Percentiles rank a stretch among this genome's conserved stretches.
phyloP scores from a whole-genome alignment of 2,888 invertebrate species.

The Eupithecia dodoneata region DNA sequence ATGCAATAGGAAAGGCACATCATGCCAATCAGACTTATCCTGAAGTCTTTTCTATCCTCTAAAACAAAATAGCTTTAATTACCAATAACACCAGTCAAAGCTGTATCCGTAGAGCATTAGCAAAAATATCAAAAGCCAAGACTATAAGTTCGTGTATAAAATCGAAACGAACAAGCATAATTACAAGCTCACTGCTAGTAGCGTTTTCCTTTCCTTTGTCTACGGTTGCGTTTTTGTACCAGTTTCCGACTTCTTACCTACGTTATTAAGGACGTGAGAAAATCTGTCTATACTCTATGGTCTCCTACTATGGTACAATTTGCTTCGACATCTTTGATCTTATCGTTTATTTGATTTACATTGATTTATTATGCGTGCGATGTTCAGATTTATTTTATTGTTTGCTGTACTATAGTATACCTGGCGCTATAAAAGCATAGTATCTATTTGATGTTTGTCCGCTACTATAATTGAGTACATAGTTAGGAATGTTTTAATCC shows the following conservation, averaged over 20 bases:
- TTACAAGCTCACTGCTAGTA: slow-evolving; percentile 56
- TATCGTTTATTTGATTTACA: slow-evolving; percentile 59
- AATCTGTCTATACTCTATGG: slow-evolving; percentile 49
- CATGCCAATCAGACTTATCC: neutral
- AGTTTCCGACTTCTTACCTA: slow-evolving; percentile 71
- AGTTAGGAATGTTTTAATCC: neutral
- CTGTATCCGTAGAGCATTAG: neutral
- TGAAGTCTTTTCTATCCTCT: neutral
- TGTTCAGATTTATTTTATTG: neutral
- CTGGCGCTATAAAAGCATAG: too few relatives aligned
- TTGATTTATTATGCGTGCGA: slow-evolving; percentile 39
- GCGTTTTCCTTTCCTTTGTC: slow-evolving; percentile 78
- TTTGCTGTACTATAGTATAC: too few relatives aligned
- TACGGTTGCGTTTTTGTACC: slow-evolving; percentile 77
- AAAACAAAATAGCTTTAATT: neutral
- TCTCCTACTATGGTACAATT: slow-evolving; percentile 64
- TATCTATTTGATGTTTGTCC: neutral
- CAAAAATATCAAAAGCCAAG: neutral
- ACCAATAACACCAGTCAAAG: neutral
- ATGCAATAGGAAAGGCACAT: neutral
- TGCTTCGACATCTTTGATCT: slow-evolving; percentile 57
- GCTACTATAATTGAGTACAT: neutral
- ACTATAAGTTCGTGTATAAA: neutral
- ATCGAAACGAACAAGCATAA: slow-evolving; percentile 52
- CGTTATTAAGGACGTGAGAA: slow-evolving; percentile 82